phyloP scores from a whole-genome alignment of 2,888 invertebrate species.

The Beris chalybata region DNA sequence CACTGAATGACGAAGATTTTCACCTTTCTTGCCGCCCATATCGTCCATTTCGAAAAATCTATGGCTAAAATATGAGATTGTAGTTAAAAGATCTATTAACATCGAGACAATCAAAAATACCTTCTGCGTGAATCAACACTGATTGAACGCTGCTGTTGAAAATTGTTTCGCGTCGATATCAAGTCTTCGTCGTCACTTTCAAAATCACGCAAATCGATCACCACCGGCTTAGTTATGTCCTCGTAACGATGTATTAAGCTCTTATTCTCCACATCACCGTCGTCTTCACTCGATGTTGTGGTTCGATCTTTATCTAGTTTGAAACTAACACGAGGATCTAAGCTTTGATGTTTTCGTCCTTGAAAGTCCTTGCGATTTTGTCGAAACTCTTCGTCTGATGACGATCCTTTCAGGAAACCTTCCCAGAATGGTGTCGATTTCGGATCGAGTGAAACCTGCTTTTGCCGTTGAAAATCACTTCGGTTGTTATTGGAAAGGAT shows the following conservation, averaged over 20 bases:
- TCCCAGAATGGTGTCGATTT: constrained; percentile 54
- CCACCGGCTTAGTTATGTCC: constrained; percentile 56
- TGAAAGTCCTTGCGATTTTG: constrained; percentile 55
- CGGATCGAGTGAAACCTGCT: constrained; percentile 56
- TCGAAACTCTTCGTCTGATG: constrained; percentile 55
- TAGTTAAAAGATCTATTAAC: constrained; percentile 1
- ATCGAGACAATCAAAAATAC: constrained; percentile 42
- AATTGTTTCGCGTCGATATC: constrained; percentile 62
- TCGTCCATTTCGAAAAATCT: constrained; percentile 65
- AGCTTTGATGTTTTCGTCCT: constrained; percentile 56
- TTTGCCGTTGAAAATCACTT: constrained; percentile 55
- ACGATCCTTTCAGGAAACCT: constrained; percentile 54
- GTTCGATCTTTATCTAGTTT: constrained; percentile 54
- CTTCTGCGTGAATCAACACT: constrained; percentile 66
- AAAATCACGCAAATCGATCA: constrained; percentile 53
- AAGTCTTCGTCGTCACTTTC: constrained; percentile 58
- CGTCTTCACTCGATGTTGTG: constrained; percentile 53
- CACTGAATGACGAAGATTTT: constrained; percentile 63
- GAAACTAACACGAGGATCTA: constrained; percentile 56
- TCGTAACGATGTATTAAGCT: constrained; percentile 52
- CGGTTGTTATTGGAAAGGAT: constrained; percentile 54
- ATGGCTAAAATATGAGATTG: constrained; percentile 44
- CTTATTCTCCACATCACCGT: constrained; percentile 53
- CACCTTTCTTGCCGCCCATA: constrained; percentile 62
- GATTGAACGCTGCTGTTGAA: constrained; percentile 65